Evolutionary conservation across 2,797 vertebrate species (phyloP).

Genomic region (Cryptoblepharus egeriae): DNA sequence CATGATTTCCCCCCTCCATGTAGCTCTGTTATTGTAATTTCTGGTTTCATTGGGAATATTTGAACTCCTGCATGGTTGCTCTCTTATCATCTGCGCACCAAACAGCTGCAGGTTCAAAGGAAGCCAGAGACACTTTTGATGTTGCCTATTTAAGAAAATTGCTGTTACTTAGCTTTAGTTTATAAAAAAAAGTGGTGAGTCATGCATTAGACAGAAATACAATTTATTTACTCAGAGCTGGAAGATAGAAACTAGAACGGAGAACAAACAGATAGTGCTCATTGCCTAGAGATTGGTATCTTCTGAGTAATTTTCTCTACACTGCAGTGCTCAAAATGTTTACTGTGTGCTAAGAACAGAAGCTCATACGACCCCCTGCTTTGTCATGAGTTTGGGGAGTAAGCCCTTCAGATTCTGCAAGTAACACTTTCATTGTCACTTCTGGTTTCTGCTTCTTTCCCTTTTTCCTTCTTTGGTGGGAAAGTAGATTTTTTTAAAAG

Average conservation of each 20-base stretch:
- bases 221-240: slow-evolving; percentile 48
- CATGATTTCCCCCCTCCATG: slow-evolving; percentile 21
- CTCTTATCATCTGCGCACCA: slow-evolving; percentile 61
- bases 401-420: background rate
- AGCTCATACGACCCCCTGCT: slow-evolving; percentile 30
- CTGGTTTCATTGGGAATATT: slow-evolving; percentile 51
- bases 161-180: slow-evolving; percentile 42
- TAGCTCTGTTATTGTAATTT: slow-evolving; percentile 46
- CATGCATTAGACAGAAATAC: background rate
- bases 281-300: slow-evolving; percentile 19
- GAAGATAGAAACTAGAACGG: slow-evolving; percentile 51
- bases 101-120: slow-evolving; percentile 57
- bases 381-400: slow-evolving; percentile 18
- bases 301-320: slow-evolving; percentile 36
- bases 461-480: background rate
- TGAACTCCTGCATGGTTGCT: slow-evolving; percentile 44
- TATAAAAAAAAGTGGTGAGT: slow-evolving; percentile 42
- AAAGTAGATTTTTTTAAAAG: background rate
- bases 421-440: slow-evolving; percentile 6
- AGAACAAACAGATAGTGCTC: slow-evolving; percentile 29
- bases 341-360: background rate
- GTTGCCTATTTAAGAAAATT: slow-evolving; percentile 30
- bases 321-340: slow-evolving; percentile 7
- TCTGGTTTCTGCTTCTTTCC: background rate
- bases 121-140: background rate